Percentiles rank a stretch among this genome's conserved stretches.
These are phyloP conservation scores for Netelia inedita DNA, from an alignment of 2,888 invertebrate species.

Conservation along the genomic window DNA sequence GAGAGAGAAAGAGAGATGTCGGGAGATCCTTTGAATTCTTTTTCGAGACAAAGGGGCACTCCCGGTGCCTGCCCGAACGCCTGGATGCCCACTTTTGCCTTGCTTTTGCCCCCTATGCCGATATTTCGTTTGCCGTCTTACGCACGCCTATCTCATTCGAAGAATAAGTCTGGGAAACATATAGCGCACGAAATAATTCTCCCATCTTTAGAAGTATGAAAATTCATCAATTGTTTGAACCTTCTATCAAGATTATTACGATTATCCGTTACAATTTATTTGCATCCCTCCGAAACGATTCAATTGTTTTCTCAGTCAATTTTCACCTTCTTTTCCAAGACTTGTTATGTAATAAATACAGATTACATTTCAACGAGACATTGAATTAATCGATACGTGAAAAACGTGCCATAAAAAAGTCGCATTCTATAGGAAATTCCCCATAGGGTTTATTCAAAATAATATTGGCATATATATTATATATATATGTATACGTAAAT, in stretches of 20 bases:
- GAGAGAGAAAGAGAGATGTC: conserved; percentile 9
- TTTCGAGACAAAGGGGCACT: conserved; percentile 63
- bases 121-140: conserved; percentile 1
- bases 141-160: not conserved
- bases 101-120: conserved; percentile 1
- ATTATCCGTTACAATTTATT: too few relatives aligned
- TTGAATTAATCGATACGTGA: too few relatives aligned
- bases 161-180: not conserved
- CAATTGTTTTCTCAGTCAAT: not conserved
- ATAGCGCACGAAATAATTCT: not conserved
- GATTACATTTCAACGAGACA: too few relatives aligned
- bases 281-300: too few relatives aligned
- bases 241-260: too few relatives aligned
- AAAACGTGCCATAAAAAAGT: too few relatives aligned
- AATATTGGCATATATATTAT: too few relatives aligned
- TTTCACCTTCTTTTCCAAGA: not conserved
- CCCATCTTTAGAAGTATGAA: not conserved
- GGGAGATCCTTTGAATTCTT: conserved; percentile 65
- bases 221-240: too few relatives aligned
- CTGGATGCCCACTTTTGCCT: conserved; percentile 15
- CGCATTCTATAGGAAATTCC: too few relatives aligned
- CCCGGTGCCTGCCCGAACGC: conserved; percentile 37
- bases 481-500: too few relatives aligned
- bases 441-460: too few relatives aligned
- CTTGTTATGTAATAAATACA: not conserved